Conservation (phyloP, 2,888 invertebrate genomes). For the Acleris literana region DNA sequence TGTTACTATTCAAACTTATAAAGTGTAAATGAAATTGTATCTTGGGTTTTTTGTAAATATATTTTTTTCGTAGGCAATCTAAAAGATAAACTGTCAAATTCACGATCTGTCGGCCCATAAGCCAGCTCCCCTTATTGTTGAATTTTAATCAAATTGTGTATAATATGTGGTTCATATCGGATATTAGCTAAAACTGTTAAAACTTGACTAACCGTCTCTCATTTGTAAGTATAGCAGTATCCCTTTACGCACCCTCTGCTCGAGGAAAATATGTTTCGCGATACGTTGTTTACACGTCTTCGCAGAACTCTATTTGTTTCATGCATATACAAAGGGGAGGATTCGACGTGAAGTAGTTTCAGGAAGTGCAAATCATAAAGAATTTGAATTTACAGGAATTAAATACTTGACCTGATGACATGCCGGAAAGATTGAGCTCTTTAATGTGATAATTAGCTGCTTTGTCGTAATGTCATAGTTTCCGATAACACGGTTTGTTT, state of each 20-base stretch:
- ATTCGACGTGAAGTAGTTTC: constrained; percentile 49
- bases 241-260: constrained; percentile 9
- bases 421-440: neutral
- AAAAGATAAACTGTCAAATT: constrained; percentile 52
- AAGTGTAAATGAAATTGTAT: neutral
- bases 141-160: constrained; percentile 66
- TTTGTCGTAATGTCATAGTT: constrained; percentile 19
- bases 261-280: constrained; percentile 48
- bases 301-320: constrained; percentile 56
- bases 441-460: constrained; percentile 27
- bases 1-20: too few species aligned
- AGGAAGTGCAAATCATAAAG: constrained; percentile 23
- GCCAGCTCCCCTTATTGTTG: constrained; percentile 56
- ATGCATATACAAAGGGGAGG: constrained; percentile 80
- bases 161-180: constrained; percentile 68
- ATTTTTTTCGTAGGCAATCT: constrained; percentile 23
- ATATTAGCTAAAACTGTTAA: constrained; percentile 59
- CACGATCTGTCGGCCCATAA: constrained; percentile 63
- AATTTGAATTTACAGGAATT: neutral
- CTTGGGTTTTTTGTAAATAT: neutral
- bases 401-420: neutral
- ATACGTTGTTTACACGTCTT: constrained; percentile 79
- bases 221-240: constrained; percentile 61
- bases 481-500: constrained; percentile 24
- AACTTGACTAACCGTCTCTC: constrained; percentile 49